Conservation (phyloP, 2,797 vertebrate species). For the Picus viridis region DNA sequence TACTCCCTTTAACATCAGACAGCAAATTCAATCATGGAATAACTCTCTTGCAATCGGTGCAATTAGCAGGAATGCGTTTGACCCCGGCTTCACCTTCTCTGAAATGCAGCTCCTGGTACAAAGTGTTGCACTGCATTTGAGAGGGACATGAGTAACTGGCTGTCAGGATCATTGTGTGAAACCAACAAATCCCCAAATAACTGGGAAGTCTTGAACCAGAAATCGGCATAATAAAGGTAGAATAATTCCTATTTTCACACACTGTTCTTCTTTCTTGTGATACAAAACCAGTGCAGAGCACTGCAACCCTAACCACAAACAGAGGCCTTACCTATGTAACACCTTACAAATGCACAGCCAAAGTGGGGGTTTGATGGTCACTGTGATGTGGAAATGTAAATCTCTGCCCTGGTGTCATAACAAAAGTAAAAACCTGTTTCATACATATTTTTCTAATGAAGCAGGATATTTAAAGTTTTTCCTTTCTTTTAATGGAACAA, state of each 20-base stretch:
- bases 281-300: background rate
- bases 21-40: slow-evolving; percentile 12
- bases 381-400: background rate
- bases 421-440: background rate
- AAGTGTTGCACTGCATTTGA: background rate
- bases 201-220: background rate
- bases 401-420: accelerated
- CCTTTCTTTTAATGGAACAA: background rate
- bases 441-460: background rate
- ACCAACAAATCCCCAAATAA: slow-evolving; percentile 33
- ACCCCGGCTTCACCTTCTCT: slow-evolving; percentile 14
- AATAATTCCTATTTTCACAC: background rate
- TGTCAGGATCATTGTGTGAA: slow-evolving; percentile 8
- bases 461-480: background rate
- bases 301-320: background rate
- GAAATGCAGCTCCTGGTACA: slow-evolving; percentile 48
- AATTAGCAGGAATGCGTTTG: slow-evolving; percentile 56
- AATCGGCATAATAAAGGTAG: background rate
- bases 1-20: slow-evolving; percentile 33
- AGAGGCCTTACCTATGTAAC: accelerated
- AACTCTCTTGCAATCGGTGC: background rate
- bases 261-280: background rate
- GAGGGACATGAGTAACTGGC: background rate
- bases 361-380: background rate
- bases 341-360: background rate